Evolutionary conservation across 2,113 vertebrate genomes (phyloP).

Genomic region (Kryptolebias marmoratus): DNA sequence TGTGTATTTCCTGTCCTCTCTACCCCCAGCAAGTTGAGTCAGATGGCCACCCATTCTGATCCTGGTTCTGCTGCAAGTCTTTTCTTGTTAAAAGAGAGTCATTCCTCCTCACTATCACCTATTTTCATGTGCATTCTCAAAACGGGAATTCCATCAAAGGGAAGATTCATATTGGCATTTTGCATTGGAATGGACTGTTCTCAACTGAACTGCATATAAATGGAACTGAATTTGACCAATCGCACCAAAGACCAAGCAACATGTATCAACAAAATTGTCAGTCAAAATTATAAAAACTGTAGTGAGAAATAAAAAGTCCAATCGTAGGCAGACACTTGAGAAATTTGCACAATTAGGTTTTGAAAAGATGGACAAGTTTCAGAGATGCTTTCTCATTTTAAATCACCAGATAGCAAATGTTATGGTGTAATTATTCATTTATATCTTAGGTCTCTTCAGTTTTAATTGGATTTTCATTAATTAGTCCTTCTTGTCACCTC

Average conservation of each 20-base stretch:
- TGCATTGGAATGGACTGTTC: no score
- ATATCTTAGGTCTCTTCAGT: not conserved
- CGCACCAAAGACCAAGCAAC: not conserved
- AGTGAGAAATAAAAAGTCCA: not conserved
- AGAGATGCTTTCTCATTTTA: not conserved
- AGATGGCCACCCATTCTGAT: no score
- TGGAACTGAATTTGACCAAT: not conserved
- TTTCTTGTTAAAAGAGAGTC: no score
- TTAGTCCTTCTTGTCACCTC: slow-evolving; percentile 32
- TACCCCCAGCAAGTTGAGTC: no score
- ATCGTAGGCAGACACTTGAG: no score
- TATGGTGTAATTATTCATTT: slow-evolving; percentile 11
- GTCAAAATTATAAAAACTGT: not conserved
- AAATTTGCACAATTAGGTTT: not conserved
- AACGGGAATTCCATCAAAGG: no score
- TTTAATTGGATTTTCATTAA: slow-evolving; percentile 38
- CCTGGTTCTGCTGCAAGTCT: no score
- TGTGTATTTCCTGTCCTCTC: no score
- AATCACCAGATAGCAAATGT: not conserved
- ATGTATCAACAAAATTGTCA: not conserved
- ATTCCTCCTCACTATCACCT: no score
- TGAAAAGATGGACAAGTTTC: not conserved
- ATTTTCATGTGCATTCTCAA: no score
- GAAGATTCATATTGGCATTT: no score
- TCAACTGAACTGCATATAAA: no score